phyloP scores from a whole-genome alignment of 92 coral and sea anemone species.

The Chrysogorgia sp. region DNA sequence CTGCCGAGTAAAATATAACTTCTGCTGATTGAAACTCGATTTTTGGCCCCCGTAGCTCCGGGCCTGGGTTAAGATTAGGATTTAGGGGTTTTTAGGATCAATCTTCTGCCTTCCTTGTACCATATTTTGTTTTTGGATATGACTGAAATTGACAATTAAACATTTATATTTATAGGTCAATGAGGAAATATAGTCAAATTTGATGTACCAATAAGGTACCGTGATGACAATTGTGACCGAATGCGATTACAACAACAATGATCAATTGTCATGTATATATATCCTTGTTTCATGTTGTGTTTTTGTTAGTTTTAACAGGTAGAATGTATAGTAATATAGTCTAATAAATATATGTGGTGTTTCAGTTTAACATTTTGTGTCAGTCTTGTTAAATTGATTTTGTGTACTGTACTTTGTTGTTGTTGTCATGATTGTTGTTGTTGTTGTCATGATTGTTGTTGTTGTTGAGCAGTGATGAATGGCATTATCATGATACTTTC shows the following conservation, averaged over 20 bases:
- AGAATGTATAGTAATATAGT: background rate
- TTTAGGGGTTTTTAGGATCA: too few relatives aligned
- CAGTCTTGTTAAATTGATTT: background rate
- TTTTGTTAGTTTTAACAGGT: slow-evolving; percentile 2
- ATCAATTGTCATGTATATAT: background rate
- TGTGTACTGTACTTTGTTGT: background rate
- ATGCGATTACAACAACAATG: slow-evolving; percentile 15
- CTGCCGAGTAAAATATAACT: too few relatives aligned
- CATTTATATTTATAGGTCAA: too few relatives aligned
- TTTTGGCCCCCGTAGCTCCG: too few relatives aligned
- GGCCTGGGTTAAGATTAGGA: too few relatives aligned
- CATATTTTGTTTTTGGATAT: too few relatives aligned
- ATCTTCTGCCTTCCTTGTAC: too few relatives aligned
- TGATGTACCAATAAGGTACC: slow-evolving; percentile 19
- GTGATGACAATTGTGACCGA: slow-evolving; percentile 18
- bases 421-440: too few relatives aligned
- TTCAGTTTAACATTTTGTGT: background rate
- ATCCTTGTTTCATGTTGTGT: slow-evolving; percentile 1
- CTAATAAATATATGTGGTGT: background rate
- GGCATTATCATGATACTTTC: background rate
- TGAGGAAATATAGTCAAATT: slow-evolving; percentile 29
- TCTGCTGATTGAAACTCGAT: too few relatives aligned
- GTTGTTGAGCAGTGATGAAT: background rate
- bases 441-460: too few relatives aligned
- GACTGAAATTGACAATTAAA: too few relatives aligned